Conservation (phyloP, 37 sponge, comb jelly and placozoan species). For the Mnemiopsis leidyi region DNA sequence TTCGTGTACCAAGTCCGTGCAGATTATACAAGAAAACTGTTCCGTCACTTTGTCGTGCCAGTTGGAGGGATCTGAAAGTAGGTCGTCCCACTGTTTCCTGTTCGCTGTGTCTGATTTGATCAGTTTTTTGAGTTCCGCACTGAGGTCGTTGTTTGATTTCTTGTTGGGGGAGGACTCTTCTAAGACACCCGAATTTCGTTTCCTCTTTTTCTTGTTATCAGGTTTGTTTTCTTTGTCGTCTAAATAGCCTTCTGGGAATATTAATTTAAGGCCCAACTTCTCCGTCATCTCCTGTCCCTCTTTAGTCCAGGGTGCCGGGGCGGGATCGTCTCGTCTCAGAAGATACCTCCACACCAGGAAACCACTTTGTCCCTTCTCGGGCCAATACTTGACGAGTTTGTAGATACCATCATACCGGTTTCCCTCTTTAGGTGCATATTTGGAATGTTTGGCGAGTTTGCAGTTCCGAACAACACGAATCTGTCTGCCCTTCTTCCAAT, state of each 20-base stretch:
- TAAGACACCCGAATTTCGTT: neutral
- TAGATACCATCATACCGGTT: constrained; percentile 92
- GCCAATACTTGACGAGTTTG: constrained; percentile 95
- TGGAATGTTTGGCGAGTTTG: constrained; percentile 79
- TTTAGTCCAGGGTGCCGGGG: constrained; percentile 85
- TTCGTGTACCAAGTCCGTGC: constrained; percentile 82
- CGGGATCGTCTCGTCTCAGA: constrained; percentile 79
- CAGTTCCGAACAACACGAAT: constrained; percentile 87
- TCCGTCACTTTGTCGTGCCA: constrained; percentile 70
- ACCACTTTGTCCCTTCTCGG: constrained; percentile 75
- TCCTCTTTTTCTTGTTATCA: constrained; percentile 65
- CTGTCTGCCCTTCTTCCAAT: constrained; percentile 86
- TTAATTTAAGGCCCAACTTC: constrained; percentile 77
- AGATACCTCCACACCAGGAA: constrained; percentile 89
- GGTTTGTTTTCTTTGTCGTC: constrained; percentile 71
- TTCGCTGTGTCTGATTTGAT: constrained; percentile 74
- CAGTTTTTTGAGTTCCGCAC: constrained; percentile 67
- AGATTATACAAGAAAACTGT: constrained; percentile 80
- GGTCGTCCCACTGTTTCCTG: constrained; percentile 74
- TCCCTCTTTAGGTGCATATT: constrained; percentile 87
- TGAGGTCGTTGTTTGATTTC: constrained; percentile 75
- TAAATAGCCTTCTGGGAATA: constrained; percentile 92
- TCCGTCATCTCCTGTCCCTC: constrained; percentile 76
- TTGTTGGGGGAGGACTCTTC: neutral
- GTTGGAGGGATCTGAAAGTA: neutral